These are phyloP conservation scores for Acronicta leporina DNA, from an alignment of 2,888 invertebrate genomes.

Conservation along the genomic window DNA sequence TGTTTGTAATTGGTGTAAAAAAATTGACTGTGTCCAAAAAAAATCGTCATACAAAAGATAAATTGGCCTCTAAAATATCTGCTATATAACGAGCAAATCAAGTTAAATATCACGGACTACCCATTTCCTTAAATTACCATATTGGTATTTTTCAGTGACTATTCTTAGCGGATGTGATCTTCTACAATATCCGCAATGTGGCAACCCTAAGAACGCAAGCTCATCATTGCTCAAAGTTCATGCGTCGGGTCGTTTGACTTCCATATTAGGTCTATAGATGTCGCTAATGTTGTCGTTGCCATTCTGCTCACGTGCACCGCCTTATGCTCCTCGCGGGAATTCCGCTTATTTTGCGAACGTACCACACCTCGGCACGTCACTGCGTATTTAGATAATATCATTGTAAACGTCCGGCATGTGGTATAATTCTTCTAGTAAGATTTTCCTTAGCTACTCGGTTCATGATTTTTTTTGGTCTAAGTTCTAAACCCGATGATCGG, in stretches of 20 bases:
- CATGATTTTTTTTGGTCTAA: too few relatives aligned
- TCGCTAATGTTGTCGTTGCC: slow-evolving; percentile 52
- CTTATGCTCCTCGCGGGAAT: slow-evolving; percentile 51
- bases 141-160: too few relatives aligned
- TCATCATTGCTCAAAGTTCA: slow-evolving; percentile 53
- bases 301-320: slow-evolving; percentile 52
- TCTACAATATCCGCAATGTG: slow-evolving; percentile 15
- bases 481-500: too few relatives aligned
- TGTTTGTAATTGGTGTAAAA: too few relatives aligned
- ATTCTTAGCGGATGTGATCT: background rate
- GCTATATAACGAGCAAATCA: too few relatives aligned
- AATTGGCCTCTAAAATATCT: too few relatives aligned
- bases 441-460: too few relatives aligned
- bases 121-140: too few relatives aligned
- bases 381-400: slow-evolving; percentile 47
- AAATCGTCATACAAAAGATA: too few relatives aligned
- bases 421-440: background rate
- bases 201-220: slow-evolving; percentile 40
- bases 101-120: too few relatives aligned
- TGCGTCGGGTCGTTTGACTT: slow-evolving; percentile 55
- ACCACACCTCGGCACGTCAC: slow-evolving; percentile 50
- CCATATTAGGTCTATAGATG: slow-evolving; percentile 53
- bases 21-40: too few relatives aligned
- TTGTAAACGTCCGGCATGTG: slow-evolving; percentile 21
- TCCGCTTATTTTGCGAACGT: slow-evolving; percentile 55